Base-by-base conservation (phyloP, 2,888 invertebrate species). In the Hermaeophaga mercurialis region DNA sequence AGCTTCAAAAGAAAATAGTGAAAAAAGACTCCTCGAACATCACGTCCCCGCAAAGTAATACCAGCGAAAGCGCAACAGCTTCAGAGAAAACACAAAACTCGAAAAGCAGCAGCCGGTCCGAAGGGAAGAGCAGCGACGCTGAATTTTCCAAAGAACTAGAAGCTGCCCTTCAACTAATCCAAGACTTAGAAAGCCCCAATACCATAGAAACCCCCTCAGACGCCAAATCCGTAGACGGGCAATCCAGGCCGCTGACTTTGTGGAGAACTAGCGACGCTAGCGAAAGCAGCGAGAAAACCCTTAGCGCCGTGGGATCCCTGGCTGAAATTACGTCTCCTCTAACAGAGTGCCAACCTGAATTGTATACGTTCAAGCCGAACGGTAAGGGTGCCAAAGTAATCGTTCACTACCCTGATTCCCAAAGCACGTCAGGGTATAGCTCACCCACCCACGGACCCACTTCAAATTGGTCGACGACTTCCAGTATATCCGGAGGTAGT, bases 381-480 rank as follows among this genome's bases (percentile, higher is more conserved):
- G 76, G 75, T 73, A 73, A 73, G 73, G 70, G 70, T 66, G 70
- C 74, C 55, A 70, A 74, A 64, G 71, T 77, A 65, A 66, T 75
- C 65, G 73, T 78, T 64, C 73, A 72, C 59, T 72, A 72, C 62
- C 73, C 73, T 62, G 76, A 78, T 63, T 79, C 80, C 62, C 78
- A 79, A 70, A 80, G 80, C 70, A 80, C 80, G 39, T 80, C 80
- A 19, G 80, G 80, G 49, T 80, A 80, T 69, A 80, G 79, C 65
- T 80, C 80, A 54, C 80, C 80, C 50, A 76, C 78, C 50, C 76
- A 75, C 52, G 71, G 69, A 24, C 71, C 70, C 49, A 76, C 78
- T 34, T 75, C 76, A 36, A 74, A 74, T 63, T 78, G 78, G 77
- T 78, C 77, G 28, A 76, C 77, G 43, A 73, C 77, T 18, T 78